These are phyloP conservation scores for Aix galericulata DNA, from an alignment of 2,113 vertebrate species.

Conservation along the genomic window DNA sequence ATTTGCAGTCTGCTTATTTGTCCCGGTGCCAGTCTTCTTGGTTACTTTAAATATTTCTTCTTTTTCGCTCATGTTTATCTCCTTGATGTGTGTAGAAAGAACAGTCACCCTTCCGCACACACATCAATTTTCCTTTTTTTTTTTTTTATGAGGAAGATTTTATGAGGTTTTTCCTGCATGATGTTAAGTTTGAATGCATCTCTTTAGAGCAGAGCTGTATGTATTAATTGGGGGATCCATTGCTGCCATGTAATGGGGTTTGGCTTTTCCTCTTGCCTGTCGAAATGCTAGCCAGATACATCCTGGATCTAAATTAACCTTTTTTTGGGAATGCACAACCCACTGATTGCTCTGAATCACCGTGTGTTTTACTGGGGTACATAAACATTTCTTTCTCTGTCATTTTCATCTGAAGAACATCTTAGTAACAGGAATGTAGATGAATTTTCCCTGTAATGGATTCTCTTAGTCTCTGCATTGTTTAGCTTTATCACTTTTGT, in stretches of 20 bases:
- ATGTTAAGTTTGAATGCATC: background rate
- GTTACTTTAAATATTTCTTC: slow-evolving; percentile 17
- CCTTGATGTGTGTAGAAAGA: background rate
- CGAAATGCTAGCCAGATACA: background rate
- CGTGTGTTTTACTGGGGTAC: background rate
- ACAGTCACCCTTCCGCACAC: background rate
- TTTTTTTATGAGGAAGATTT: background rate
- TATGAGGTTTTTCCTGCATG: background rate
- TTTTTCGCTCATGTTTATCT: background rate
- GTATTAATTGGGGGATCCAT: background rate
- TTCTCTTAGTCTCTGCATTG: background rate
- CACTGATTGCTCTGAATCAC: background rate
- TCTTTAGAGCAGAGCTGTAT: background rate
- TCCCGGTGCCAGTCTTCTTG: background rate
- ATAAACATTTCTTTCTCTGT: background rate
- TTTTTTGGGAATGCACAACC: background rate
- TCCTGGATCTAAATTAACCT: background rate
- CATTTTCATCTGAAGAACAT: background rate
- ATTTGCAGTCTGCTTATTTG: background rate
- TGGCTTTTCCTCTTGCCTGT: background rate
- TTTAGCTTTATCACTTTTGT: background rate
- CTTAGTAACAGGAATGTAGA: background rate
- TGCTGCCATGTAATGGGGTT: background rate
- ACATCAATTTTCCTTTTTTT: background rate
- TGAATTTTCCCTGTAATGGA: background rate